Evolutionary conservation across 2,888 invertebrate genomes (phyloP), one percentile per base, ranked within the genome.

Genomic region (Lymantria dispar): DNA sequence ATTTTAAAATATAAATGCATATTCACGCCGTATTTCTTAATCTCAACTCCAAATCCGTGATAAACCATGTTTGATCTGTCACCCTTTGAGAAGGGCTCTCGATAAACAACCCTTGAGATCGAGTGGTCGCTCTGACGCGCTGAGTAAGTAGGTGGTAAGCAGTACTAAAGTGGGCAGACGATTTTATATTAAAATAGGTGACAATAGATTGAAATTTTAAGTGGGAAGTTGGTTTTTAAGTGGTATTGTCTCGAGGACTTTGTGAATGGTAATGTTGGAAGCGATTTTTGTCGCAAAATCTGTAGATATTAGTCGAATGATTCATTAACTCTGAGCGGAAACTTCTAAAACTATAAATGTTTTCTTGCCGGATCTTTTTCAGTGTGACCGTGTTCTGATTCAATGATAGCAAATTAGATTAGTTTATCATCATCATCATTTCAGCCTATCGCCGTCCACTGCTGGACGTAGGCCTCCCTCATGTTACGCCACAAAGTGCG

Each of bases 11-110:
- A n/a, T n/a, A n/a, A 38, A 50, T 45, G 45, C 41, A 29, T 41
- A n/a, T 12, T n/a, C 41, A 42, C 50, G 45, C 14, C 5, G n/a
- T 38, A 38, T 38, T 1, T 10, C 8, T 22, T 12, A 45, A 43
- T 43, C 46, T 36, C 15, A 11, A 9, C 22, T 45, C 40, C 11
- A 45, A 45, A 50, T 50, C 50, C 30, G 40, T 15, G 50, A 50
- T 50, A 50, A 46, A 22, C 8, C 50, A 50, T 50, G 50, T 43
- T 31, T 46, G 38, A 13, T n/a, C n/a, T 30, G 9, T 14, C 30
- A 42, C 50, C 42, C 42, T 29, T 12, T 9, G 29, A 14, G 7
- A 36, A 51, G 51, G 33, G 51, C 13, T 13, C 36, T 44, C 22
- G 0, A 22, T 12, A 38, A 36, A 44, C 37, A 43, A 31, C 47